Evolutionary conservation across 2,797 vertebrate species (phyloP), one percentile per base, ranked within the genome.

Genomic region (Eospalax fontanierii): DNA sequence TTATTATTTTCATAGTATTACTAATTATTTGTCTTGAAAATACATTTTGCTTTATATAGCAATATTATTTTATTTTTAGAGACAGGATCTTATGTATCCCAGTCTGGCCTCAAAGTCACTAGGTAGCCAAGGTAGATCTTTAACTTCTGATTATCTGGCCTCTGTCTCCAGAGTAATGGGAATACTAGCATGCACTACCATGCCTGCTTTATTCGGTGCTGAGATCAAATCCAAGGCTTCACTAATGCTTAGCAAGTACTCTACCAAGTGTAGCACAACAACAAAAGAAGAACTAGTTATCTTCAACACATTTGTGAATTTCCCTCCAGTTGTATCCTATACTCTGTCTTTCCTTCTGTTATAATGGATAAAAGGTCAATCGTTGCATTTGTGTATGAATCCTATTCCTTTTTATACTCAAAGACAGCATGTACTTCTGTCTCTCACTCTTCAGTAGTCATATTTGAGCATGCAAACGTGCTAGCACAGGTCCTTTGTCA

Each of bases 1-100:
- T n/a, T 63, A 21, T 71, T 85, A 33, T 89, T 80, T 90, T 90
- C 16, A 71, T 79, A 75, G 74, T 84, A 70, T 11, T 91, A 80
- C 68, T 80, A 63, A 70, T 88, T 95, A 38, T 66, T 65, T 83
- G 33, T 83, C 46, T 83, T 46, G 46, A 46, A 33, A 66, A 26
- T 21, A 66, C 46, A 46, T 40, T 66, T 46, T 83, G 33, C 61
- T 81, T 81, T 81, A 57, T 63, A 40, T 43, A 43, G 57, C 59
- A 82, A 82, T 63, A 63, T 66, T 63, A 63, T 66, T 46, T 83
- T 66, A 65, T 35, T 71, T 85, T 71, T 85, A 57, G 24, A 85
- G 70, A 57, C 70, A 85, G 26, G 33, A 18, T 70, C 22, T 85
- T 46, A 54, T 85, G 8, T 54, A 35, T 38, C 24, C 33, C 50